Evolutionary conservation across 2,113 vertebrate genomes (phyloP).

Genomic region (Mobula hypostoma): DNA sequence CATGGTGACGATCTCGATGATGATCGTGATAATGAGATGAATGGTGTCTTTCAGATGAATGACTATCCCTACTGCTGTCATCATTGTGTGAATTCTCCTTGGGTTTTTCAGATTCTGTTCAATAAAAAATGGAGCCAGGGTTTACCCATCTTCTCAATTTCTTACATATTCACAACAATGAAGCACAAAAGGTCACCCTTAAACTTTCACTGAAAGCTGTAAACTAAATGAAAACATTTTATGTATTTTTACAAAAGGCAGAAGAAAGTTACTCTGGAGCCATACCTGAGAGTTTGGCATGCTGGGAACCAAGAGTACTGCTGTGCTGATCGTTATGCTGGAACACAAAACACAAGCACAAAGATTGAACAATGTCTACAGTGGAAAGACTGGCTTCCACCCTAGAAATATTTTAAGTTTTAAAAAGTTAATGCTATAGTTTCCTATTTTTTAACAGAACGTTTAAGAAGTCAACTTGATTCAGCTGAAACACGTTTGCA

Average conservation of each 20-base stretch:
- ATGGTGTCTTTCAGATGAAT: conserved; percentile 82
- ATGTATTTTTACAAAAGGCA: neutral
- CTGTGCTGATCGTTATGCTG: conserved; percentile 83
- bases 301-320: conserved; percentile 63
- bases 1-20: conserved; percentile 72
- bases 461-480: neutral
- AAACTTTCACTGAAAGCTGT: neutral
- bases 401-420: neutral
- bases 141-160: neutral
- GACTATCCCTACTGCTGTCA: conserved; percentile 93
- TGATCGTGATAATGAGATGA: conserved; percentile 74
- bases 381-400: neutral
- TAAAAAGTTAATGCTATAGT: neutral
- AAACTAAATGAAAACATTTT: neutral
- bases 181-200: neutral
- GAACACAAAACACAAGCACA: conserved; percentile 44
- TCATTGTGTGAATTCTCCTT: conserved; percentile 87
- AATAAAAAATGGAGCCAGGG: conserved; percentile 41
- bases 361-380: neutral
- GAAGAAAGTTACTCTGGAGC: neutral
- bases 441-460: neutral
- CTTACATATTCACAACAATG: neutral
- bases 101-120: conserved; percentile 76
- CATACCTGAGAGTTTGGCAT: conserved; percentile 80
- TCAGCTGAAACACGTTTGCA: neutral